Evolutionary conservation across 53 echinoderm and acorn worm genomes (phyloP).

Genomic region (Henricia sp.): DNA sequence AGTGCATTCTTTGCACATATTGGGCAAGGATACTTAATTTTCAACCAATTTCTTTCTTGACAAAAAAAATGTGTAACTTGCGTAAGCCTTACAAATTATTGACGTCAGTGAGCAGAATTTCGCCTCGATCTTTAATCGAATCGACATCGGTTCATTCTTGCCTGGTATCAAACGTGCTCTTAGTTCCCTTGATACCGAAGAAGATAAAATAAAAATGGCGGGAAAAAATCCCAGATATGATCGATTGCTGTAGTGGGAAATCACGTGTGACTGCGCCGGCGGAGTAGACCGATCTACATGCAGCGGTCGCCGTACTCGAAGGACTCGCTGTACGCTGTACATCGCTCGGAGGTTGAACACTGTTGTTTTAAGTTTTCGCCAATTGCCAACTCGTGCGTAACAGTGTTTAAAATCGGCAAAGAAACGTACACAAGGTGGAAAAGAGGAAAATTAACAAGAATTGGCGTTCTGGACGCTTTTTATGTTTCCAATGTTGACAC

Average conservation of each 20-base stretch:
- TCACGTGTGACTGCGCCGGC: slow-evolving; percentile 1
- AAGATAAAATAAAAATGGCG: too few species aligned
- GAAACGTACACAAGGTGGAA: too few species aligned
- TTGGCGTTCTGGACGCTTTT: too few species aligned
- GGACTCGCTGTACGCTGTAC: not conserved
- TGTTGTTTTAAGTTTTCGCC: too few species aligned
- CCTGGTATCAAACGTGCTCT: too few species aligned
- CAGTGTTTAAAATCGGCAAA: not conserved
- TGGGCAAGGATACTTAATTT: too few species aligned
- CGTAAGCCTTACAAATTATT: not conserved
- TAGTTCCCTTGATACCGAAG: too few species aligned
- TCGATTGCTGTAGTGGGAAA: not conserved
- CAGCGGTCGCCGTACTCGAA: not conserved
- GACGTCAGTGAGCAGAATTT: slow-evolving; percentile 15
- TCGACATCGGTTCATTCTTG: not conserved
- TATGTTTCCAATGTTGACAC: too few species aligned
- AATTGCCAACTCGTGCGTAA: not conserved
- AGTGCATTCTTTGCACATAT: too few species aligned
- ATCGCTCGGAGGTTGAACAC: too few species aligned
- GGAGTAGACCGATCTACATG: not conserved
- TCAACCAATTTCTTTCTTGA: not conserved
- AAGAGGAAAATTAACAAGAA: too few species aligned
- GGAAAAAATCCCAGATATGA: not conserved
- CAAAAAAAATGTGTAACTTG: not conserved
- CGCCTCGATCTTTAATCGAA: not conserved